phyloP scores from a whole-genome alignment of 2,113 vertebrate genomes.

The Corynorhinus townsendii region DNA sequence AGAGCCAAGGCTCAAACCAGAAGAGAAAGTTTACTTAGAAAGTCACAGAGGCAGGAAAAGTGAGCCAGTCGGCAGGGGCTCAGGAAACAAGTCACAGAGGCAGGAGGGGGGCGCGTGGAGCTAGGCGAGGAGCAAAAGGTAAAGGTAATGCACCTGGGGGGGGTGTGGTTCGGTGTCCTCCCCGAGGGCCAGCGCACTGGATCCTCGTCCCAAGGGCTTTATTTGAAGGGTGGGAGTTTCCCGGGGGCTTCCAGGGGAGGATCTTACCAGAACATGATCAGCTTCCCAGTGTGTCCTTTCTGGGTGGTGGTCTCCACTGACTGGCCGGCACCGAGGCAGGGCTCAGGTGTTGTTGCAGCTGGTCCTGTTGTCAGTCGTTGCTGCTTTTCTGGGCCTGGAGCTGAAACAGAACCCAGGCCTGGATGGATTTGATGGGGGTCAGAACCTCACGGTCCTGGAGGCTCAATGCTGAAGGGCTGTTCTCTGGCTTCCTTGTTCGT shows the following conservation, averaged over 20 bases:
- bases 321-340: neutral
- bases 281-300: neutral
- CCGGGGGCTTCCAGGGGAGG: neutral
- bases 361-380: neutral
- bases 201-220: neutral
- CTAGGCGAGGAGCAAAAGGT: neutral
- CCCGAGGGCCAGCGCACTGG: neutral
- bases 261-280: neutral
- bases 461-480: neutral
- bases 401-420: neutral
- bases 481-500: neutral
- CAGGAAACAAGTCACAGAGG: neutral
- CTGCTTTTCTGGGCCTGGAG: neutral
- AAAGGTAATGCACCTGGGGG: neutral
- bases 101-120: neutral
- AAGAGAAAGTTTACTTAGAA: neutral
- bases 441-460: neutral
- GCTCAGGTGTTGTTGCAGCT: neutral
- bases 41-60: neutral
- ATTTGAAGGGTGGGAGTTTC: neutral
- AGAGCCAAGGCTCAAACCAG: neutral
- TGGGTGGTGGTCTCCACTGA: no score
- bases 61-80: no score
- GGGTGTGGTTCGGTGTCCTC: no score
- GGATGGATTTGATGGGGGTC: neutral